phyloP scores from a whole-genome alignment of 2,888 invertebrate species.

The Agriopis leucophaearia region DNA sequence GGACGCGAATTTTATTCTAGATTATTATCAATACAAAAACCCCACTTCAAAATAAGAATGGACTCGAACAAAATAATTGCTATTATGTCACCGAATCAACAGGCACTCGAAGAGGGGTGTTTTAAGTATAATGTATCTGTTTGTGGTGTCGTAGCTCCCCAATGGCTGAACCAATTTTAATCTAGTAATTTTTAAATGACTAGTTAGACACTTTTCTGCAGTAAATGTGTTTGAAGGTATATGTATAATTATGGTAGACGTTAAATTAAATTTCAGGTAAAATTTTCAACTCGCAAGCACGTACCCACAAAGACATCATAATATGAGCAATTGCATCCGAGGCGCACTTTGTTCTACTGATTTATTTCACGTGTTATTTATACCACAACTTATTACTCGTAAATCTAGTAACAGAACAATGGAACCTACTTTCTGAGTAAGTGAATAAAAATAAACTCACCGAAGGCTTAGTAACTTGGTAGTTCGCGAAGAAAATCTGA shows the following conservation, averaged over 20 bases:
- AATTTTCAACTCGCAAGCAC: constrained; percentile 2
- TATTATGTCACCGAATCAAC: background rate
- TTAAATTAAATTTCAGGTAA: constrained; percentile 10
- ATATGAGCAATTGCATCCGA: constrained; percentile 14
- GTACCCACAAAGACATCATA: constrained; percentile 1
- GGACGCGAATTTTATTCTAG: background rate
- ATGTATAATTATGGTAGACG: too few relatives aligned
- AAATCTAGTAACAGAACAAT: constrained; percentile 11
- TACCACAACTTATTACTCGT: constrained; percentile 10
- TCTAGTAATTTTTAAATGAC: too few relatives aligned
- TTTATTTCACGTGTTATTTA: constrained; percentile 22
- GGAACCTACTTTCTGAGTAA: constrained; percentile 11
- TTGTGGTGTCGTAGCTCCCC: too few relatives aligned
- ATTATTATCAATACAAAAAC: background rate
- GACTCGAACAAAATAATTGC: too few relatives aligned
- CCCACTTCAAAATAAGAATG: too few relatives aligned
- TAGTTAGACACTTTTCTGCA: too few relatives aligned
- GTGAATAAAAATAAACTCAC: constrained; percentile 40
- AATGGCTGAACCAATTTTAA: too few relatives aligned
- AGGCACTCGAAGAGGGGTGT: too few relatives aligned
- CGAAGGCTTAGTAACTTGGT: constrained; percentile 21
- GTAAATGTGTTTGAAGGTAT: too few relatives aligned
- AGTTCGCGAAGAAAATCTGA: constrained; percentile 65
- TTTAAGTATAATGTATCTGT: too few relatives aligned
- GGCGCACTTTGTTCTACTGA: constrained; percentile 15